Percentiles rank a stretch among this genome's conserved stretches.
phyloP scores from a whole-genome alignment of 2,797 vertebrate genomes.

The Scolopax bukidnonensis region DNA sequence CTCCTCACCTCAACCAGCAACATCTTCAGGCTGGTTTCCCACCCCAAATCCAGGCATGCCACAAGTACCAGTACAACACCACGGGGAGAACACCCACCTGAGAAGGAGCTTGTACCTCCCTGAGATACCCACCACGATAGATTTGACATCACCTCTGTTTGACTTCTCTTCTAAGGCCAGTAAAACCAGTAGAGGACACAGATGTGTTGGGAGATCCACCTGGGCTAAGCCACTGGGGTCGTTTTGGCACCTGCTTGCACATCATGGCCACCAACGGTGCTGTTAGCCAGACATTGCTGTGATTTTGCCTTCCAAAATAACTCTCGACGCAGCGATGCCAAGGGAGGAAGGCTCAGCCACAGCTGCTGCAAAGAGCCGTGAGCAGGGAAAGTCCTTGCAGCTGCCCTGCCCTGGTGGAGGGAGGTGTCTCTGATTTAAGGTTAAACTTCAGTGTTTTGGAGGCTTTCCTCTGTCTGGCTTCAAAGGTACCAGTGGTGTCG shows the following conservation, averaged over 20 bases:
- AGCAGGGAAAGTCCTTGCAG: neutral
- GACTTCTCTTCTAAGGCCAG: neutral
- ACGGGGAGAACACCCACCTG: too few relatives aligned
- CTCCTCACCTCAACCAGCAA: too few relatives aligned
- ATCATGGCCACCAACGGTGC: neutral
- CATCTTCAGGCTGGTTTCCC: neutral
- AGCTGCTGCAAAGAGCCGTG: rapidly evolving
- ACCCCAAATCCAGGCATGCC: neutral
- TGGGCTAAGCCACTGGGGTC: neutral
- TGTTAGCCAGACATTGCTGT: neutral
- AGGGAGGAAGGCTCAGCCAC: too few relatives aligned
- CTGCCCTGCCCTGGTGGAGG: rapidly evolving
- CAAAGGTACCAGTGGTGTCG: neutral
- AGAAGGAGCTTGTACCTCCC: neutral
- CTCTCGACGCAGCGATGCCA: rapidly evolving
- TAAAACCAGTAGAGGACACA: neutral
- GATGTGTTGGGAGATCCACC: neutral
- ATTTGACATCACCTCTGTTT: neutral
- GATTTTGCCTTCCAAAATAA: neutral
- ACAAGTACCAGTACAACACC: too few relatives aligned
- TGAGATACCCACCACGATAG: rapidly evolving
- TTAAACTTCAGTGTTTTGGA: neutral
- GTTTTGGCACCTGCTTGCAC: neutral
- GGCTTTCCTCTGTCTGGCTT: neutral
- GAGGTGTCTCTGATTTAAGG: neutral